Percentiles rank a stretch among this genome's conserved stretches.
These are phyloP conservation scores for Spermophilus dauricus DNA, from an alignment of 2,113 vertebrate species.

Conservation along the genomic window DNA sequence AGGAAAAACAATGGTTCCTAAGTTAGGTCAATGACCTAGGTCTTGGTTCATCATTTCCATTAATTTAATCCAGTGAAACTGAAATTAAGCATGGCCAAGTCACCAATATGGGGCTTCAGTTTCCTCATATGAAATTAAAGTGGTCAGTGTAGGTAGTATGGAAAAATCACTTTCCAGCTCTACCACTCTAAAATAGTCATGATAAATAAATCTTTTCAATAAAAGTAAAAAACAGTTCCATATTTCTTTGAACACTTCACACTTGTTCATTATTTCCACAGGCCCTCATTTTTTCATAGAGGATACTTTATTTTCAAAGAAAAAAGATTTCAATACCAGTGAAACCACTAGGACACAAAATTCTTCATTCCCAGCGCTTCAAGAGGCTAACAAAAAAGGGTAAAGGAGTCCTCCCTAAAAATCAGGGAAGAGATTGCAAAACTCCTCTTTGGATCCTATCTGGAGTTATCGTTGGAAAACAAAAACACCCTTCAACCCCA, in stretches of 20 bases:
- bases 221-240: neutral
- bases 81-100: conserved; percentile 21
- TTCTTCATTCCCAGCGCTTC: neutral
- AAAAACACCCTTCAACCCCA: no score
- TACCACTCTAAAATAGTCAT: conserved; percentile 50
- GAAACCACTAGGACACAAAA: conserved; percentile 8
- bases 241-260: neutral
- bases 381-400: no score
- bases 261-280: neutral
- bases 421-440: no score
- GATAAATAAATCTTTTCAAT: conserved; percentile 25
- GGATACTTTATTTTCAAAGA: conserved; percentile 49
- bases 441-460: no score
- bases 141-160: neutral
- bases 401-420: no score
- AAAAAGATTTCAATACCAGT: conserved; percentile 13
- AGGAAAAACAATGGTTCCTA: neutral
- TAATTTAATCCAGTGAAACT: conserved; percentile 42
- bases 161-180: conserved; percentile 40
- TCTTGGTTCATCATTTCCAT: neutral
- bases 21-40: neutral
- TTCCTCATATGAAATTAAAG: conserved; percentile 64
- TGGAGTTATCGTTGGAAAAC: no score
- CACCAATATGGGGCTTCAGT: neutral
- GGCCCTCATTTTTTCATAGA: neutral